Evolutionary conservation across 2,113 vertebrate genomes (phyloP), one percentile per base, ranked within the genome.

Genomic region (Corythornis vintsioides): DNA sequence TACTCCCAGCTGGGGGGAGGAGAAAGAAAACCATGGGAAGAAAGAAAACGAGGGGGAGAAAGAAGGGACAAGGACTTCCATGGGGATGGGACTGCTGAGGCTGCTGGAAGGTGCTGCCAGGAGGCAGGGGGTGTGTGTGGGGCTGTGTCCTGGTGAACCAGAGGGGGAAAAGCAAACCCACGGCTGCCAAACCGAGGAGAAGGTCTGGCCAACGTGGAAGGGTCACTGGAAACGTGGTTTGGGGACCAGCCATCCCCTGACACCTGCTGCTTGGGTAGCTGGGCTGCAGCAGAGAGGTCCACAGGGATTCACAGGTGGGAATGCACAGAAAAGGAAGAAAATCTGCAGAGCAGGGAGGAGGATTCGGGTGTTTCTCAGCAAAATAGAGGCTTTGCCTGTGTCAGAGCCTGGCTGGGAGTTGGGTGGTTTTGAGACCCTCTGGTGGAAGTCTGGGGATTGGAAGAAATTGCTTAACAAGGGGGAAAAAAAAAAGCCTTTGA

Each of bases 1-100:
- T 99, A 99, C 95, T 99, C 99, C 3, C 96, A 98, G 80, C 99
- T 99, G 97, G 88, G 33, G 11, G 70, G 48, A 57, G 40, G 24
- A 35, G 28, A 35, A 50, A 21, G 2, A 3, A 77, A 47, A 72
- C 67, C 20, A 86, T 59, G n/a, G 7, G 28, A 45, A 53, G 28
- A 42, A 50, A 21, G 2, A 3, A 77, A 47, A 72, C 66, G 22
- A 86, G 61, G n/a, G 6, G 76, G 72, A 66, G 28, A 21, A 52
- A 52, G 47, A 20, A 12, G 15, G 33, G 48, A 11, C 2, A 7
- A 70, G 33, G 8, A 21, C 45, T 65, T 16, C 53, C 57, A 2
- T 1, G 3, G 35, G 86, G 67, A 63, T n/a, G 10, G 2, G 38
- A 29, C 35, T 35, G 35, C 35, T 35, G 38, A 38, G 38, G 38